These are phyloP conservation scores for Diogma glabrata DNA, from an alignment of 2,888 invertebrate genomes.

Conservation along the genomic window DNA sequence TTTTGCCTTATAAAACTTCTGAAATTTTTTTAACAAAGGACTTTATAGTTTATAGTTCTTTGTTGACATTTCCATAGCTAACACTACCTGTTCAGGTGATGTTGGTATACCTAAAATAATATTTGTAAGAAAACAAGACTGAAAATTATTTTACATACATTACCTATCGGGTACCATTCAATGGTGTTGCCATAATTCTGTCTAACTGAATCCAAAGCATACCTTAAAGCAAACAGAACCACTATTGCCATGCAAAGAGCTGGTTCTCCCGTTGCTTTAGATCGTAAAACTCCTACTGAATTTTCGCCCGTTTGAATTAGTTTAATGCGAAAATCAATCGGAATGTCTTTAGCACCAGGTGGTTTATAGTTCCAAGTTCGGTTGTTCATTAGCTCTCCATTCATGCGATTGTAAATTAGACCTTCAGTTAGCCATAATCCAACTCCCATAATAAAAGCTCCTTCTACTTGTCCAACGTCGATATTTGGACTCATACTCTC, in stretches of 20 bases:
- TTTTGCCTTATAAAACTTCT: too few relatives aligned
- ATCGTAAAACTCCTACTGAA: conserved; percentile 44
- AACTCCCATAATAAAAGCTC: conserved; percentile 63
- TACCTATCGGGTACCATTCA: too few relatives aligned
- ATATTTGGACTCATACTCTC: conserved; percentile 58
- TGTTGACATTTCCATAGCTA: too few relatives aligned
- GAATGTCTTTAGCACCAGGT: conserved; percentile 67
- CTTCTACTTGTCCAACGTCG: conserved; percentile 66
- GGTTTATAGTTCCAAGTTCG: conserved; percentile 75
- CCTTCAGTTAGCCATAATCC: conserved; percentile 72
- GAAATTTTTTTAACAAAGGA: too few relatives aligned
- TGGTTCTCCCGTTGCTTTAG: conserved; percentile 52
- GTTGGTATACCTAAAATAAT: too few relatives aligned
- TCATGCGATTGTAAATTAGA: conserved; percentile 46
- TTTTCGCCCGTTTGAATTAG: conserved; percentile 43
- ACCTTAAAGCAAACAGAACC: conserved; percentile 35
- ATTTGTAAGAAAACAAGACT: too few relatives aligned
- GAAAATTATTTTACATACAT: too few relatives aligned
- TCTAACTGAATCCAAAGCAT: conserved; percentile 52
- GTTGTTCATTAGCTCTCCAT: conserved; percentile 57
- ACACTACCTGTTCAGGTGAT: too few relatives aligned
- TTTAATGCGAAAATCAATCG: conserved; percentile 50
- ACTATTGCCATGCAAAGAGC: conserved; percentile 41
- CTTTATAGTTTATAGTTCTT: too few relatives aligned
- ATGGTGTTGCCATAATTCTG: conserved; percentile 48